A percentile compares a stretch with the other conserved stretches of the same genome.
Conservation (phyloP, 2,888 invertebrate genomes). For the Andrena hattorfiana region DNA sequence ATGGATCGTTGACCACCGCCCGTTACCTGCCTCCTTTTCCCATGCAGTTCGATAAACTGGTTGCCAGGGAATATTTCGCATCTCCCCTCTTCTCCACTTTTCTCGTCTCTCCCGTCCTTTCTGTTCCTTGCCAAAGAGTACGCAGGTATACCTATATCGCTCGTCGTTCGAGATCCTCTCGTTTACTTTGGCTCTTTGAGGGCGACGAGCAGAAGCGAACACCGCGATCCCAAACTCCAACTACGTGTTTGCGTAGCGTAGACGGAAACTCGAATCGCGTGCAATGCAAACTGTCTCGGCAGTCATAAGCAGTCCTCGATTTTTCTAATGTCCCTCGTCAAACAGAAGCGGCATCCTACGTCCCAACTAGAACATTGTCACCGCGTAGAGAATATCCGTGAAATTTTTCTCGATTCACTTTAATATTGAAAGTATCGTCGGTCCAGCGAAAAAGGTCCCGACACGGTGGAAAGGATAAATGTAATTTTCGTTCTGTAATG, state of each 20-base stretch:
- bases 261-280: conserved; percentile 1
- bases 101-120: not conserved
- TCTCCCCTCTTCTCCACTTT: not conserved
- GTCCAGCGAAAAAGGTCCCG: too few species aligned
- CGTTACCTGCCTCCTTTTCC: conserved; percentile 59
- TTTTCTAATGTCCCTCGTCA: not conserved
- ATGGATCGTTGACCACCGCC: conserved; percentile 33
- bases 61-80: conserved; percentile 60
- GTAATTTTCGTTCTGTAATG: too few species aligned
- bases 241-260: conserved; percentile 7
- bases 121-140: not conserved
- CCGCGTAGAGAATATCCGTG: not conserved
- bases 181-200: conserved; percentile 25
- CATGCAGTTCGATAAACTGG: conserved; percentile 66
- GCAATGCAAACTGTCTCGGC: conserved; percentile 17
- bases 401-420: not conserved
- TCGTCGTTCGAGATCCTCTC: conserved; percentile 3
- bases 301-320: conserved; percentile 1
- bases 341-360: not conserved
- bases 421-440: too few species aligned
- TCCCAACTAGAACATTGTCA: not conserved
- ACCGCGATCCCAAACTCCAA: conserved; percentile 1
- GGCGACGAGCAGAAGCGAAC: not conserved
- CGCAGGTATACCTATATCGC: not conserved
- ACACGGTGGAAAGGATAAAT: too few species aligned